These are phyloP conservation scores for Manacus vitellinus DNA, from an alignment of 2,113 vertebrate species.

Conservation along the genomic window DNA sequence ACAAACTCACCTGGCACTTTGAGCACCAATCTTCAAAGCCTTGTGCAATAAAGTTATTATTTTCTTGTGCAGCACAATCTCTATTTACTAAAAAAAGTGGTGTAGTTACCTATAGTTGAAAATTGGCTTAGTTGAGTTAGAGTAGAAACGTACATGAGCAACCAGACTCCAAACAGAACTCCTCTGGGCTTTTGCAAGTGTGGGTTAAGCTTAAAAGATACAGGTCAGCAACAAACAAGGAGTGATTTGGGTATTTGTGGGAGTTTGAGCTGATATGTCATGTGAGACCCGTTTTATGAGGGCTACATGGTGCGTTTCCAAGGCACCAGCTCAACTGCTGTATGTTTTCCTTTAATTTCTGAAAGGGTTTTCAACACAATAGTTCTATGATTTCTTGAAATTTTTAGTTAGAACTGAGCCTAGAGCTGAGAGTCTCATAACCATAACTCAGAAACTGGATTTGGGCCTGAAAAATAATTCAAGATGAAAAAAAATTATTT, in stretches of 20 bases:
- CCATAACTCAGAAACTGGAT: slow-evolving; percentile 55
- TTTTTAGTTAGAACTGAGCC: slow-evolving; percentile 45
- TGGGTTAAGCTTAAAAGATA: slow-evolving; percentile 39
- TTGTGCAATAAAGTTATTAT: background rate
- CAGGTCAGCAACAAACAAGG: slow-evolving; percentile 7
- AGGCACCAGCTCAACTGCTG: slow-evolving; percentile 8
- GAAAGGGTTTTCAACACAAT: slow-evolving; percentile 14
- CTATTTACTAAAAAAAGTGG: background rate
- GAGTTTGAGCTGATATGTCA: slow-evolving; percentile 25
- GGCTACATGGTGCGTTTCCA: slow-evolving; percentile 19
- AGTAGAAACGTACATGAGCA: background rate
- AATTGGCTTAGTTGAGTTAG: background rate
- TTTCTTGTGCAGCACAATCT: background rate
- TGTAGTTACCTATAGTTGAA: background rate
- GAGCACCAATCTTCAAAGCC: background rate
- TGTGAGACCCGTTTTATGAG: slow-evolving; percentile 8
- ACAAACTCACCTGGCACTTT: background rate
- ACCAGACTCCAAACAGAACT: background rate
- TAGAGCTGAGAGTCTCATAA: slow-evolving; percentile 56
- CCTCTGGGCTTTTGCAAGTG: background rate
- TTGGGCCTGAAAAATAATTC: slow-evolving; percentile 63
- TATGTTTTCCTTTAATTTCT: slow-evolving; percentile 59
- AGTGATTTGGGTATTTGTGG: slow-evolving; percentile 5
- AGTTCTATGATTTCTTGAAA: slow-evolving; percentile 38
- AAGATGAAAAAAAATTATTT: background rate